phyloP scores from a whole-genome alignment of 2,888 invertebrate species.

The Clitarchus hookeri region DNA sequence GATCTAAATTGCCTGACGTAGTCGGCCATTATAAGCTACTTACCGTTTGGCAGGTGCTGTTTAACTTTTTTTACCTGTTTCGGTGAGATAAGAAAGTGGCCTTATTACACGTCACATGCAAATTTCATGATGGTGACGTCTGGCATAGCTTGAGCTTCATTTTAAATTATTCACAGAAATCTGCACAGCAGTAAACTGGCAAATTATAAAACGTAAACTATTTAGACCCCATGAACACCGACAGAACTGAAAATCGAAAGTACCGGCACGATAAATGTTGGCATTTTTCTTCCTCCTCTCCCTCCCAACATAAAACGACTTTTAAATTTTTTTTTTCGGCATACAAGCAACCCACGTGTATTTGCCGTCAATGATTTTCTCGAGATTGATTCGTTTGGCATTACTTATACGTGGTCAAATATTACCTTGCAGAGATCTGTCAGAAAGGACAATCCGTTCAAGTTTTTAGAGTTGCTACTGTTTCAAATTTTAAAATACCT shows the following conservation, averaged over 20 bases:
- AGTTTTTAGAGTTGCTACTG: too few relatives aligned
- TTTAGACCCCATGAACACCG: not conserved
- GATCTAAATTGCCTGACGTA: not conserved
- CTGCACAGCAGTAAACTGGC: not conserved
- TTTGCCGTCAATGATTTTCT: too few relatives aligned
- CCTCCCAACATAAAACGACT: too few relatives aligned
- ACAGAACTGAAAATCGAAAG: not conserved
- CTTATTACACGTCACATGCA: not conserved
- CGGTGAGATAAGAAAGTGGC: not conserved
- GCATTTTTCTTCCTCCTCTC: too few relatives aligned
- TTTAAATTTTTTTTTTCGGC: too few relatives aligned
- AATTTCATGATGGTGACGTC: not conserved
- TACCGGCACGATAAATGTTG: too few relatives aligned
- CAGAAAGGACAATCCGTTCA: too few relatives aligned
- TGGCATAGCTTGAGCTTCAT: not conserved
- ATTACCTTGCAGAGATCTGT: too few relatives aligned
- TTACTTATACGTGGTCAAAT: too few relatives aligned
- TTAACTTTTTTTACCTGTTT: not conserved
- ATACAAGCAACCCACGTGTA: too few relatives aligned
- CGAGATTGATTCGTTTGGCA: too few relatives aligned
- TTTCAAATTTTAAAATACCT: too few relatives aligned
- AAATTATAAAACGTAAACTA: not conserved
- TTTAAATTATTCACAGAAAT: not conserved
- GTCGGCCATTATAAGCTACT: not conserved
- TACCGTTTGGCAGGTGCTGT: not conserved